phyloP scores from a whole-genome alignment of 2,888 invertebrate genomes.

The Cremastinae sp. region DNA sequence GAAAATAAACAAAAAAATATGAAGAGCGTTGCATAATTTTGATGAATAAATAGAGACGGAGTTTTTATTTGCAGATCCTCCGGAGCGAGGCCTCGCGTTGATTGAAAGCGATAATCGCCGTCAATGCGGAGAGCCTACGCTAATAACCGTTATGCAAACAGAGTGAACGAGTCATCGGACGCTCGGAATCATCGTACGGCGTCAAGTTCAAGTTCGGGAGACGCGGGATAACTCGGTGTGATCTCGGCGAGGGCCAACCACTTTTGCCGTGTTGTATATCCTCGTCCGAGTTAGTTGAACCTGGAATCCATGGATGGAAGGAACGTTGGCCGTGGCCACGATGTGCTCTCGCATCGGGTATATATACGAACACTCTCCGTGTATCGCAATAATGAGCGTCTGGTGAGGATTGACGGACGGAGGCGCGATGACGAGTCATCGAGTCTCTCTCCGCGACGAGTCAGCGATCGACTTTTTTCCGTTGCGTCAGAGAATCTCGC shows the following conservation, averaged over 20 bases:
- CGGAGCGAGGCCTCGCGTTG: not conserved
- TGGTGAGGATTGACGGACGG: not conserved
- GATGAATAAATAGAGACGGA: too few relatives aligned
- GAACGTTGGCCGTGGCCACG: conserved; percentile 42
- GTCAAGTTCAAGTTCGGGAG: conserved; percentile 51
- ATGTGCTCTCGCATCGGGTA: conserved; percentile 18
- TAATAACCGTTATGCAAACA: conserved; percentile 32
- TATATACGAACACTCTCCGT: not conserved
- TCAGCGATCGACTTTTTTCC: conserved; percentile 5
- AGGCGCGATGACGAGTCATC: conserved; percentile 18
- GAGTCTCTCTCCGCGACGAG: not conserved
- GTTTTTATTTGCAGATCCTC: not conserved
- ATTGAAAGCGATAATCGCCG: too few relatives aligned
- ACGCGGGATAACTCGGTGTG: conserved; percentile 42
- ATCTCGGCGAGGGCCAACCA: conserved; percentile 51
- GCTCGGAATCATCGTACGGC: conserved; percentile 25
- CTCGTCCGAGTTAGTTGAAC: conserved; percentile 53
- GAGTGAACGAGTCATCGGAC: not conserved
- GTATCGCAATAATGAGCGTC: not conserved
- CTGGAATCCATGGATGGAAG: conserved; percentile 46
- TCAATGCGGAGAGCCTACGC: not conserved
- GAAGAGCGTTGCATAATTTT: too few relatives aligned
- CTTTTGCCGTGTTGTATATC: conserved; percentile 50
- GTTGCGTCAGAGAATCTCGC: conserved; percentile 17
- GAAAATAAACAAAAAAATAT: too few relatives aligned